A percentile compares a stretch with the other conserved stretches of the same genome.
Evolutionary conservation across 2,888 invertebrate species (phyloP).

Genomic region (Tetramorium bicarinatum): DNA sequence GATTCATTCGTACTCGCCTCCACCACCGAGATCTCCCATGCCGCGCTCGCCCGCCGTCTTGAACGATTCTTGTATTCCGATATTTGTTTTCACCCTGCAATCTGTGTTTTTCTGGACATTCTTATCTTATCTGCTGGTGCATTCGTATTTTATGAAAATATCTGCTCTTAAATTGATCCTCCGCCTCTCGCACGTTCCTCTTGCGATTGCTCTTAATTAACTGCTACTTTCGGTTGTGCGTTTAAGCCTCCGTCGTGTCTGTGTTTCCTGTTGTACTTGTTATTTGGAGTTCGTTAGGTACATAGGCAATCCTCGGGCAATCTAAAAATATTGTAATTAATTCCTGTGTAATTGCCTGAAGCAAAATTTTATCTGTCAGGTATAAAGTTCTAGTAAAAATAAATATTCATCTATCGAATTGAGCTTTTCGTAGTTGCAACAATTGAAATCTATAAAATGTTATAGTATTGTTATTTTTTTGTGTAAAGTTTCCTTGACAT

Average conservation of each 20-base stretch:
- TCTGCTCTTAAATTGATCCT: conserved; percentile 10
- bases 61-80: not conserved
- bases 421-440: conserved; percentile 40
- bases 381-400: conserved; percentile 69
- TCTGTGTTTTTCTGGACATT: conserved; percentile 43
- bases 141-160: conserved; percentile 13
- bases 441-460: conserved; percentile 15
- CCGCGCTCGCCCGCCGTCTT: not conserved
- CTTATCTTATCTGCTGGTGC: conserved; percentile 52
- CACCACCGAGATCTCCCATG: not conserved
- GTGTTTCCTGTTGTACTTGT: not conserved
- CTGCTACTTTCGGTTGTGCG: not conserved
- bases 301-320: not conserved
- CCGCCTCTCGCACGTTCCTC: not conserved
- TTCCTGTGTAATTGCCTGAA: conserved; percentile 49
- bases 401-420: conserved; percentile 71
- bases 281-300: conserved; percentile 14
- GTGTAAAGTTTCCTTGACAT: not conserved
- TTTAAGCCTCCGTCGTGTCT: not conserved
- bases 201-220: not conserved
- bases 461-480: not conserved
- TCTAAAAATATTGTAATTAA: conserved; percentile 26
- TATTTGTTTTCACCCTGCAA: conserved; percentile 22
- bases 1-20: not conserved
- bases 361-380: conserved; percentile 68